phyloP scores from a whole-genome alignment of 1,140 invertebrate genomes.

The Drosophila suzukii region DNA sequence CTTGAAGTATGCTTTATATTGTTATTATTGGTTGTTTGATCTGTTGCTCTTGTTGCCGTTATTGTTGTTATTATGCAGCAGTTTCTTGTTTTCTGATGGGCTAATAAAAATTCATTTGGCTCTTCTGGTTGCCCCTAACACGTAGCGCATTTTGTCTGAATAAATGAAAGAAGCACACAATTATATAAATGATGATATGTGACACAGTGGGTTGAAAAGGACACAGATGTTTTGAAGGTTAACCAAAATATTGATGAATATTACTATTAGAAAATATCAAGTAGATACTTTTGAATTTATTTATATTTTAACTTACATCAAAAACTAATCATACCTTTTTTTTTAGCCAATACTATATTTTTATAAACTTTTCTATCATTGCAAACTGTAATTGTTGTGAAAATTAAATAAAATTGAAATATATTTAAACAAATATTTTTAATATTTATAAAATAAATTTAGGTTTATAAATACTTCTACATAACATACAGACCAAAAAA shows the following conservation, averaged over 20 bases:
- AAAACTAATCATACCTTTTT: background rate
- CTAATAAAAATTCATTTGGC: constrained; percentile 79
- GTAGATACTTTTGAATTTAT: too few species aligned
- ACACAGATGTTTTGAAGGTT: too few species aligned
- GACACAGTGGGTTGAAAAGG: background rate
- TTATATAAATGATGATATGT: constrained; percentile 4
- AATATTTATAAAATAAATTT: too few species aligned
- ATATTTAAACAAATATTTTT: too few species aligned
- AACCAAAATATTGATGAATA: too few species aligned
- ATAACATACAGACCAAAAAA: too few species aligned
- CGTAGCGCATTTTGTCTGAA: constrained; percentile 23
- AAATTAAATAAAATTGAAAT: too few species aligned
- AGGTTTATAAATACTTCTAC: too few species aligned
- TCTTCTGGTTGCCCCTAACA: constrained; percentile 9
- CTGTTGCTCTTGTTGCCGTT: constrained; percentile 37
- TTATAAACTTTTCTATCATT: too few species aligned
- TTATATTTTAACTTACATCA: background rate
- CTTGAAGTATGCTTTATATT: constrained; percentile 62
- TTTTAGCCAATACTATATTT: too few species aligned
- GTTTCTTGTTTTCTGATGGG: constrained; percentile 69
- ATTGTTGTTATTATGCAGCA: constrained; percentile 77
- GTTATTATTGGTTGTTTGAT: constrained; percentile 71
- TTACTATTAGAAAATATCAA: too few species aligned
- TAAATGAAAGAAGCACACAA: background rate
- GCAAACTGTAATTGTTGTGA: too few species aligned